Evolutionary conservation across 2,888 invertebrate species (phyloP).

Genomic region (Epicampocera succincta): DNA sequence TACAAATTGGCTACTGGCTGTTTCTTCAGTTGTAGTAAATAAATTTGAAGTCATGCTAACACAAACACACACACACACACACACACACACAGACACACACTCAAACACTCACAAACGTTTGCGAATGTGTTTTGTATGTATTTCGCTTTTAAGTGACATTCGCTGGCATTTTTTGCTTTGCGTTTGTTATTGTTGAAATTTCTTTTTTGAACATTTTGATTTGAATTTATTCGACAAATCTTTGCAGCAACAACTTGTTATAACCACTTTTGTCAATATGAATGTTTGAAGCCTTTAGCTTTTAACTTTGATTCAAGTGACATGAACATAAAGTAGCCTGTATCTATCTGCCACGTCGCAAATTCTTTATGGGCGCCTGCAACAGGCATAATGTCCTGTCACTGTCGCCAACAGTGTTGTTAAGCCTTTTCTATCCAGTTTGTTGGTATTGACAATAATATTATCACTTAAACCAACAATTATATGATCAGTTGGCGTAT

Average conservation of each 20-base stretch:
- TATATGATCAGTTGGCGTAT: too few relatives aligned
- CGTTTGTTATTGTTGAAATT: slow-evolving; percentile 17
- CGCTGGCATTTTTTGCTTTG: slow-evolving; percentile 4
- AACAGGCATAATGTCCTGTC: too few relatives aligned
- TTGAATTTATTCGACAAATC: slow-evolving; percentile 38
- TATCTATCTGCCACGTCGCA: background rate
- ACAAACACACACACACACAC: background rate
- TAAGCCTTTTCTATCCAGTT: too few relatives aligned
- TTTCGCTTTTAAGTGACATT: slow-evolving; percentile 9
- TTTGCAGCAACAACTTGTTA: slow-evolving; percentile 29
- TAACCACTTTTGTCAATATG: slow-evolving; percentile 6
- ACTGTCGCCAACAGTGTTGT: too few relatives aligned
- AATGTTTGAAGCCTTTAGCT: slow-evolving; percentile 45
- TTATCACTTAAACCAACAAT: too few relatives aligned
- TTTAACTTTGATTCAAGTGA: slow-evolving; percentile 51
- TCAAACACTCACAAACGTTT: background rate
- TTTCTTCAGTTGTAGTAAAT: slow-evolving; percentile 35
- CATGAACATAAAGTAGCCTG: slow-evolving; percentile 22
- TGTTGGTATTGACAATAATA: too few relatives aligned
- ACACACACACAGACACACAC: background rate
- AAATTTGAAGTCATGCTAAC: slow-evolving; percentile 26
- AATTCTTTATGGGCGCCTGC: too few relatives aligned
- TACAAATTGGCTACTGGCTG: slow-evolving; percentile 49
- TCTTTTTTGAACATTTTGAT: slow-evolving; percentile 29
- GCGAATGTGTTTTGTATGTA: background rate